Evolutionary conservation across 2,888 invertebrate species (phyloP).

Genomic region (Microctonus hyperodae): DNA sequence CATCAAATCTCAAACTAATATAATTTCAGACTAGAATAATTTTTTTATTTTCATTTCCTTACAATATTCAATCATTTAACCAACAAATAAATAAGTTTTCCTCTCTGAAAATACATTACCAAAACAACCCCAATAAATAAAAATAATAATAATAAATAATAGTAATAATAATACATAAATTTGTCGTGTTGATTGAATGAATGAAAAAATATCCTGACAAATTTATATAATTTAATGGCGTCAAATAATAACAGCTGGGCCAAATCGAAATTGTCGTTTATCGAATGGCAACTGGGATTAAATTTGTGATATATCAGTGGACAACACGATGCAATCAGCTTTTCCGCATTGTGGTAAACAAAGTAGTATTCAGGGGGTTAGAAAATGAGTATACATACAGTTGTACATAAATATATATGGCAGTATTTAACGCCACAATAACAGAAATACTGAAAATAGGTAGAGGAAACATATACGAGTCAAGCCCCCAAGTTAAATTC

Average conservation of each 20-base stretch:
- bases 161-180: not conserved
- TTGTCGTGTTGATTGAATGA: not conserved
- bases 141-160: not conserved
- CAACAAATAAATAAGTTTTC: no score
- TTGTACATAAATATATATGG: constrained; percentile 29
- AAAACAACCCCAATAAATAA: not conserved
- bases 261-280: constrained; percentile 21
- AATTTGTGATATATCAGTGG: constrained; percentile 30
- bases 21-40: no score
- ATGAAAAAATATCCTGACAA: constrained; percentile 7
- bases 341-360: constrained; percentile 44
- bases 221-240: constrained; percentile 1
- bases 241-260: constrained; percentile 33
- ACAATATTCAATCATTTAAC: no score
- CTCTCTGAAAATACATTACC: not conserved
- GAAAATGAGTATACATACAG: constrained; percentile 9
- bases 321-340: constrained; percentile 44
- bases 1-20: no score
- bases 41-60: no score
- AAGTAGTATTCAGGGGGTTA: constrained; percentile 37
- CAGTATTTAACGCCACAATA: constrained; percentile 26
- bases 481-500: constrained; percentile 16
- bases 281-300: constrained; percentile 15
- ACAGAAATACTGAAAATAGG: constrained; percentile 19
- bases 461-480: constrained; percentile 18